Base-by-base conservation (phyloP, 2,888 invertebrate genomes). In the Cryptophagus acutangulus region DNA sequence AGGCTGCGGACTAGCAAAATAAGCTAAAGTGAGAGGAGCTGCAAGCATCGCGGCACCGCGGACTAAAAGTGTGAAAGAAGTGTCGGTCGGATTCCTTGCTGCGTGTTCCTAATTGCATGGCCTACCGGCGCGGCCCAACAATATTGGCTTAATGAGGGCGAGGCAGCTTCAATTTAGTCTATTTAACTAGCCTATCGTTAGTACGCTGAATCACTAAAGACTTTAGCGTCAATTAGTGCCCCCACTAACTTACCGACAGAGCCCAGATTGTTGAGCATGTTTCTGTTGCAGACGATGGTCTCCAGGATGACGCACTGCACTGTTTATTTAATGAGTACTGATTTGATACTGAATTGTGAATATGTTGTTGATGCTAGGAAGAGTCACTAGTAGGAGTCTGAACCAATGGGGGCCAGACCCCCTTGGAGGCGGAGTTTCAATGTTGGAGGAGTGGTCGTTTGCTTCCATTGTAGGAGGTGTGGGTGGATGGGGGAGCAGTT, bases 291-390 rank as follows among this genome's bases (percentile, higher is more conserved):
- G 45, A 47, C 45, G 47, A 46, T 43, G 44, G 37, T 33, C 45
- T 41, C 39, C 40, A 39, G 35, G 37, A 30, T 54, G 61, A 65
- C 67, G 66, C 67, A 68, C 67, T 62, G 64, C 69, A 70, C 70
- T 70, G 70, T 70, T 70, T 70, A 70, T 70, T 70, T 70, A 70
- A 70, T 70, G 69, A 70, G 69, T 67, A 70, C 69, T 69, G 70
- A 70, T 70, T 69, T 68, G 66, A 68, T 66, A 70, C 70, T 70
- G 69, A 70, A 67, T 68, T 68, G 67, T 65, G 68, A 67, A 67
- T 68, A 67, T 65, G 66, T 66, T 62, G 64, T 63, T 63, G 63
- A 62, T 62, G 62, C 58, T 13, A 26, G 53, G 55, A 57, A 57
- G 57, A 56, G 55, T 54, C 59, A 54, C 55, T 54, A 58, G 62